phyloP scores from a whole-genome alignment of 92 coral and sea anemone genomes.

The Phenganax stokvisi region DNA sequence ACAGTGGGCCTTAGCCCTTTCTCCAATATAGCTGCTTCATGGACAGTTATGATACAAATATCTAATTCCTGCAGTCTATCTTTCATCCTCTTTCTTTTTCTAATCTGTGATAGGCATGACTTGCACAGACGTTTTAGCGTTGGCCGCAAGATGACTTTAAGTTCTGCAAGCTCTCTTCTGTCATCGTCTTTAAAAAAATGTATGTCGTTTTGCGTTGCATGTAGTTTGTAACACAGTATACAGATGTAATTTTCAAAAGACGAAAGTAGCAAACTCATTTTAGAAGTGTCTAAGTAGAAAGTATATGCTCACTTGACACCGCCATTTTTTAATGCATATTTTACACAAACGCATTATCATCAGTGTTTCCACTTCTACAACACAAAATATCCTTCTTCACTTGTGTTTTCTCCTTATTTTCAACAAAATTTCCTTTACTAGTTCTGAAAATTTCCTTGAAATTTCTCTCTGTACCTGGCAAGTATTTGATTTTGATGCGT shows the following conservation, averaged over 20 bases:
- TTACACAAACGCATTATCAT: too few relatives aligned
- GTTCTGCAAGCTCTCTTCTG: constrained; percentile 23
- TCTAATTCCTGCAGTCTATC: constrained; percentile 28
- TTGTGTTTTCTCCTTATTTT: too few relatives aligned
- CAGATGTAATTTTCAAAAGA: constrained; percentile 31
- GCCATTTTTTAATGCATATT: too few relatives aligned
- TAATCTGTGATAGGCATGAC: constrained; percentile 20
- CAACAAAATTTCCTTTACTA: too few relatives aligned
- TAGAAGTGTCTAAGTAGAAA: background rate
- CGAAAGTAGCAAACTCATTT: background rate
- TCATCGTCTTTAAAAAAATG: constrained; percentile 21
- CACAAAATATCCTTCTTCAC: too few relatives aligned
- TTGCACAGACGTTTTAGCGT: constrained; percentile 25
- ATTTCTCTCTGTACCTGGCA: too few relatives aligned
- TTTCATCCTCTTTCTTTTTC: constrained; percentile 30
- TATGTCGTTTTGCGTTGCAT: constrained; percentile 23
- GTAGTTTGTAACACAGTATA: constrained; percentile 29
- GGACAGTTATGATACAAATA: constrained; percentile 7
- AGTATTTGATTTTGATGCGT: too few relatives aligned
- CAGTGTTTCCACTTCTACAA: too few relatives aligned
- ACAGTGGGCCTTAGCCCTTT: background rate
- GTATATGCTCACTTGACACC: too few relatives aligned
- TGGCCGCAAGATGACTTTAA: constrained; percentile 10
- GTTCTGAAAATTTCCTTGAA: too few relatives aligned
- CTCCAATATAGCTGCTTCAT: constrained; percentile 14